Percentiles rank a stretch among this genome's conserved stretches.
Evolutionary conservation across 2,888 invertebrate species (phyloP).

Genomic region (Philonicus albiceps): DNA sequence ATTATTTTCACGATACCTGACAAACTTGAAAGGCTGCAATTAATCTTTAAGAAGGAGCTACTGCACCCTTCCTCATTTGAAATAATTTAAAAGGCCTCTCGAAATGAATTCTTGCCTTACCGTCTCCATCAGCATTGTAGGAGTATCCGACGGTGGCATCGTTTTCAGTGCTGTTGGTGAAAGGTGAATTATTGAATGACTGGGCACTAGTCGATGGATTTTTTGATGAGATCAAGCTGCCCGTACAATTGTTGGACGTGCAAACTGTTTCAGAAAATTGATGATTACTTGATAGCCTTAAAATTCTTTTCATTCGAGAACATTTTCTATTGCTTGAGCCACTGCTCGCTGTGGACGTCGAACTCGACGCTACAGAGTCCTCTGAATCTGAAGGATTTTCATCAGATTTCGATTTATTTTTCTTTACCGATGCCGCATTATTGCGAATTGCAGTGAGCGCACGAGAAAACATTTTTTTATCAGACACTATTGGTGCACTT

Average conservation of each 20-base stretch:
- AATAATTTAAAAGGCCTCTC: not conserved
- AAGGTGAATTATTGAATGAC: conserved; percentile 30
- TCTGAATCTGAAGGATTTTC: conserved; percentile 9
- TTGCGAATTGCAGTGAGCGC: conserved; percentile 48
- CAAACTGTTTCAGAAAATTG: conserved; percentile 3
- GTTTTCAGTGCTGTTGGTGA: not conserved
- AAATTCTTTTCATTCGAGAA: not conserved
- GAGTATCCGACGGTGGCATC: not conserved
- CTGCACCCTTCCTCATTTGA: not conserved
- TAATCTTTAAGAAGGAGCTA: not conserved
- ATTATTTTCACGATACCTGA: not conserved
- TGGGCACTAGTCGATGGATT: conserved; percentile 2
- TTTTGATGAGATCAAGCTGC: not conserved
- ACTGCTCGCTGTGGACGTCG: not conserved
- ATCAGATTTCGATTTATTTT: conserved; percentile 12
- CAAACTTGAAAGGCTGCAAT: not conserved
- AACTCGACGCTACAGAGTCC: not conserved
- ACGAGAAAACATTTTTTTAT: conserved; percentile 47
- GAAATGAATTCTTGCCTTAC: not conserved
- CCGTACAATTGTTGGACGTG: not conserved
- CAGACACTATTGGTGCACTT: not conserved
- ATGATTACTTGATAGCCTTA: not conserved
- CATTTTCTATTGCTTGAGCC: not conserved
- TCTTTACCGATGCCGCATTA: conserved; percentile 28
- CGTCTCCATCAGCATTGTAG: not conserved